Evolutionary conservation across 2,888 invertebrate genomes (phyloP).

Genomic region (Lepidocyrtoides sp.): DNA sequence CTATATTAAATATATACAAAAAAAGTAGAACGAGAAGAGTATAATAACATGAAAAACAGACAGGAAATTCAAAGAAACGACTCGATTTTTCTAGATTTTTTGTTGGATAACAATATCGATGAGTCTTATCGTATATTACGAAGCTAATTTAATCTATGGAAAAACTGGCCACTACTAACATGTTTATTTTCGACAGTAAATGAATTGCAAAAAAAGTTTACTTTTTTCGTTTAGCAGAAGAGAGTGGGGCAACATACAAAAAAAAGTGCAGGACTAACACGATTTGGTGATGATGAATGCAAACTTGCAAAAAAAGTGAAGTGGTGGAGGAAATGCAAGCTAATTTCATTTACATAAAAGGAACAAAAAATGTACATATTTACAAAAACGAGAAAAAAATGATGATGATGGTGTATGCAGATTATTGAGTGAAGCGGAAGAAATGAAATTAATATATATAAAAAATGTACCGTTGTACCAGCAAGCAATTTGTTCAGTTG

Average conservation of each 20-base stretch:
- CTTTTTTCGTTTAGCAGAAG: too few relatives aligned
- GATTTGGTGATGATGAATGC: not conserved
- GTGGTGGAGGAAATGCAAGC: not conserved
- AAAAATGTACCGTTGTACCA: too few relatives aligned
- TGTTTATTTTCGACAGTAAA: not conserved
- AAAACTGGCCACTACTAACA: not conserved
- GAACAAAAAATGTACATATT: not conserved
- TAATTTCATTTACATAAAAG: slow-evolving; percentile 10
- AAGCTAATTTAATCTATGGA: not conserved
- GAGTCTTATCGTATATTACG: not conserved
- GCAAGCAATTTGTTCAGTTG: too few relatives aligned
- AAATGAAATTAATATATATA: too few relatives aligned
- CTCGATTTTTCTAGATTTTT: not conserved
- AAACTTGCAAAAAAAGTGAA: not conserved
- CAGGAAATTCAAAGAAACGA: not conserved
- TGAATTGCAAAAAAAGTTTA: too few relatives aligned
- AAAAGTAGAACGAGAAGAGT: too few relatives aligned
- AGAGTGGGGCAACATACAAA: not conserved
- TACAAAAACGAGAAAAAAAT: not conserved
- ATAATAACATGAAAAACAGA: not conserved
- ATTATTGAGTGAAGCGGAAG: not conserved
- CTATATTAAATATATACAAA: too few relatives aligned
- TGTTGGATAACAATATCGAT: not conserved
- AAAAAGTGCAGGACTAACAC: not conserved
- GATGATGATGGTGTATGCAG: not conserved